These are phyloP conservation scores for Tholera decimalis DNA, from an alignment of 2,888 invertebrate genomes.

Conservation along the genomic window DNA sequence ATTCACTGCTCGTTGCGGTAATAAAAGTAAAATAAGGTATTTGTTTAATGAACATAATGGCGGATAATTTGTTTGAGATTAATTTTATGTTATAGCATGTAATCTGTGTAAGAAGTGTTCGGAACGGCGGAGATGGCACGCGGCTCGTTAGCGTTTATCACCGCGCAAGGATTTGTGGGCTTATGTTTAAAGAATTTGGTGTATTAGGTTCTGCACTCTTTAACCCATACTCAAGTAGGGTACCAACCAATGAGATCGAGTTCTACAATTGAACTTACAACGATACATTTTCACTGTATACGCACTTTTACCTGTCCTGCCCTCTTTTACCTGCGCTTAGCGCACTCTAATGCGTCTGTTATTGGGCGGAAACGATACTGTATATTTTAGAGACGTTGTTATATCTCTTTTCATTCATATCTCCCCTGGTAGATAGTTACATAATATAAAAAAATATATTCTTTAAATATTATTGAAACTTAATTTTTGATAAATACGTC, in stretches of 20 bases:
- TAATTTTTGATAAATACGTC: not conserved
- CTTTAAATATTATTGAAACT: no score
- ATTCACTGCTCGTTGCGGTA: conserved; percentile 51
- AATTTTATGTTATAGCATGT: conserved; percentile 50
- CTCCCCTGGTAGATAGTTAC: not conserved
- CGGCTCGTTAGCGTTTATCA: conserved; percentile 31
- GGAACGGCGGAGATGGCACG: conserved; percentile 31
- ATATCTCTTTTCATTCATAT: conserved; percentile 1
- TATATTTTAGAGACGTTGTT: conserved; percentile 6
- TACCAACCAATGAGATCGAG: not conserved
- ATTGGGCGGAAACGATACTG: not conserved
- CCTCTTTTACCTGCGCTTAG: conserved; percentile 4
- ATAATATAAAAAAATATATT: no score
- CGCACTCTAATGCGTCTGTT: not conserved
- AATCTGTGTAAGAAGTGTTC: conserved; percentile 44
- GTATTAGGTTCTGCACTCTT: not conserved
- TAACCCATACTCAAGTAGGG: not conserved
- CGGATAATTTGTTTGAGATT: conserved; percentile 46
- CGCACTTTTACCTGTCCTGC: conserved; percentile 13
- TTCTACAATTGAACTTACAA: not conserved
- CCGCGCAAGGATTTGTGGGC: conserved; percentile 23
- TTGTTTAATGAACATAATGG: conserved; percentile 55
- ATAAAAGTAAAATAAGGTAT: conserved; percentile 56
- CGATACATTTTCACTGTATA: not conserved
- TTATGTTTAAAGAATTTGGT: conserved; percentile 8